Percentiles rank a stretch among this genome's conserved stretches.
Conservation (phyloP, 1,140 invertebrate species). For the Neotoxoptera formosana region DNA sequence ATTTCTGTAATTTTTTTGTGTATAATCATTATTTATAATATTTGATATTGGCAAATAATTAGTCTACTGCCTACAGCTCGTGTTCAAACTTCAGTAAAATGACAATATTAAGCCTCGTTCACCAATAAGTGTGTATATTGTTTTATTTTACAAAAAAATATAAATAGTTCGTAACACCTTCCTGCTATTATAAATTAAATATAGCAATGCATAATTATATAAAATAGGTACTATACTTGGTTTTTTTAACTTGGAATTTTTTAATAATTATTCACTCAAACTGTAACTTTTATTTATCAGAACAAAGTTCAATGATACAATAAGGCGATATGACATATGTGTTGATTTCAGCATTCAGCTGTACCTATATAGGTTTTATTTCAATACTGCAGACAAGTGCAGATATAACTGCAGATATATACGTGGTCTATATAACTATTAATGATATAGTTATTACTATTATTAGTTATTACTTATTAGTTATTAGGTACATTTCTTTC, state of each 20-base stretch:
- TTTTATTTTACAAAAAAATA: not conserved
- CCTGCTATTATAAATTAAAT: not conserved
- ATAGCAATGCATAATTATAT: not conserved
- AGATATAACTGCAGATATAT: too few species aligned
- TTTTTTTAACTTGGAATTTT: not conserved
- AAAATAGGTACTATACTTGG: not conserved
- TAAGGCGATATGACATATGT: not conserved
- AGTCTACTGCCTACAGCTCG: not conserved
- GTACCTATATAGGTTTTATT: too few species aligned
- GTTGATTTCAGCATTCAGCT: not conserved
- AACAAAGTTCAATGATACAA: not conserved
- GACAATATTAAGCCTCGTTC: not conserved
- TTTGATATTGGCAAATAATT: not conserved
- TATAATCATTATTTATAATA: not conserved
- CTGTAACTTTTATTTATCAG: too few species aligned
- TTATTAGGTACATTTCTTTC: not conserved
- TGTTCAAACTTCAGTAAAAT: not conserved
- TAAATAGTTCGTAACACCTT: not conserved
- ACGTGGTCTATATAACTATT: too few species aligned
- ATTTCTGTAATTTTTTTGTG: not conserved
- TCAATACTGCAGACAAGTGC: too few species aligned
- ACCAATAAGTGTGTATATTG: not conserved
- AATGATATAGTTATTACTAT: not conserved
- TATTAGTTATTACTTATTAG: not conserved
- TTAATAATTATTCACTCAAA: too few species aligned